Evolutionary conservation across 2,888 invertebrate species (phyloP).

Genomic region (Dolomedes plantarius): DNA sequence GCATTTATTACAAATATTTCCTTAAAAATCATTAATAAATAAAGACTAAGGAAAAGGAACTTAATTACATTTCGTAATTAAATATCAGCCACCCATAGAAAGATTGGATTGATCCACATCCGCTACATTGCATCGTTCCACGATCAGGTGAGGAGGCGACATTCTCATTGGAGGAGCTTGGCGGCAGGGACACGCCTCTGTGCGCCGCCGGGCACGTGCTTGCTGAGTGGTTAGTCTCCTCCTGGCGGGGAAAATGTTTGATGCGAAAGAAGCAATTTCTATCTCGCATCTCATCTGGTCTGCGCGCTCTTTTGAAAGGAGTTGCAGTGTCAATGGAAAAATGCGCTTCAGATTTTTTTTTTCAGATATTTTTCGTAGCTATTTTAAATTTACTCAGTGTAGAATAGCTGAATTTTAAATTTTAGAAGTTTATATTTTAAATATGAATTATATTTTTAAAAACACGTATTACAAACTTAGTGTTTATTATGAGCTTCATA

Average conservation of each 20-base stretch:
- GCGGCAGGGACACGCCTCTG: conserved; percentile 46
- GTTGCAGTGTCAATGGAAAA: no score
- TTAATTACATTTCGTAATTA: background rate
- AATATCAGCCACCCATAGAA: background rate
- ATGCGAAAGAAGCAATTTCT: background rate
- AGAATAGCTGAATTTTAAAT: no score
- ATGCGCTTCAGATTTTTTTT: no score
- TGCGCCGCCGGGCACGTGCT: conserved; percentile 68
- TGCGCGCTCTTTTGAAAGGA: no score
- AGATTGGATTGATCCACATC: conserved; percentile 56
- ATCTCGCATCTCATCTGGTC: background rate
- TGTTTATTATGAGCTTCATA: no score
- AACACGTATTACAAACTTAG: no score
- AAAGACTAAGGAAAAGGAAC: background rate
- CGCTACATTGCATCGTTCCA: conserved; percentile 68
- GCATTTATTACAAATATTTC: background rate
- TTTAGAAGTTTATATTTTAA: no score
- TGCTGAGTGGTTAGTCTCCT: conserved; percentile 40
- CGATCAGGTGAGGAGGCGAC: conserved; percentile 68
- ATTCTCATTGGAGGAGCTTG: conserved; percentile 46
- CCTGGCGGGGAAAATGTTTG: conserved; percentile 13
- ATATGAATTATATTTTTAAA: no score
- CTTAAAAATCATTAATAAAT: background rate
- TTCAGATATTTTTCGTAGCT: no score
- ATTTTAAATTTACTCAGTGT: no score